Conservation (phyloP, 2,888 invertebrate species). For the Heteropelma amictum region DNA sequence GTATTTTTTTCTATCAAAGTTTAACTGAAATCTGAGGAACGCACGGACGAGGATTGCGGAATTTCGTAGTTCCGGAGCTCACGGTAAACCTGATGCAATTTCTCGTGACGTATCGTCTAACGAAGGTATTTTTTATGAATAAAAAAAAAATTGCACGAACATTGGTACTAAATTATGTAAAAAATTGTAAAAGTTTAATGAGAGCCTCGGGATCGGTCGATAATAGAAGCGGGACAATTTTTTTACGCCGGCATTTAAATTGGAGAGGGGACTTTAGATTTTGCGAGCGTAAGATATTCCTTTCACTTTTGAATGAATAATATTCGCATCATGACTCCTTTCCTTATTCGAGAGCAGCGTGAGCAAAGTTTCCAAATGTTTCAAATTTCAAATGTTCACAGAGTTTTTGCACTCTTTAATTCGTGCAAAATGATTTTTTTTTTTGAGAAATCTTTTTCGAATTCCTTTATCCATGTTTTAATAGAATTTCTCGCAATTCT, state of each 20-base stretch:
- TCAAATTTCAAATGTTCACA: no score
- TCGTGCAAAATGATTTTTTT: no score
- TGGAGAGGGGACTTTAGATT: not conserved
- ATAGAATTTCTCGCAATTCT: no score
- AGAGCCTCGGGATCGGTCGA: not conserved
- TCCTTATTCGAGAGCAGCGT: no score
- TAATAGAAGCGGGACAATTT: not conserved
- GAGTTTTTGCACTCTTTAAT: no score
- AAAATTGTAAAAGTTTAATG: not conserved
- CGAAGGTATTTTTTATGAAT: conserved; percentile 11
- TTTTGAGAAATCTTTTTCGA: no score
- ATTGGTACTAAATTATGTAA: conserved; percentile 11
- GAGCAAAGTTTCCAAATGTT: no score
- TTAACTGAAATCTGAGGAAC: not conserved
- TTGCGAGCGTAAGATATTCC: no score
- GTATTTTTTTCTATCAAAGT: not conserved
- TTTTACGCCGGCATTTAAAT: not conserved
- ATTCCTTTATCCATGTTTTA: no score
- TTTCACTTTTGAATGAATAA: no score
- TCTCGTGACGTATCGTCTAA: not conserved
- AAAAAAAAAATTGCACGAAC: not conserved
- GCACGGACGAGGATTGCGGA: not conserved
- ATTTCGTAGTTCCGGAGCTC: not conserved
- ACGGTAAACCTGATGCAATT: not conserved
- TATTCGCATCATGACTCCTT: no score